A percentile compares a stretch with the other conserved stretches of the same genome.
Conservation (phyloP, 2,888 invertebrate species). For the Mesochorus sp. region DNA sequence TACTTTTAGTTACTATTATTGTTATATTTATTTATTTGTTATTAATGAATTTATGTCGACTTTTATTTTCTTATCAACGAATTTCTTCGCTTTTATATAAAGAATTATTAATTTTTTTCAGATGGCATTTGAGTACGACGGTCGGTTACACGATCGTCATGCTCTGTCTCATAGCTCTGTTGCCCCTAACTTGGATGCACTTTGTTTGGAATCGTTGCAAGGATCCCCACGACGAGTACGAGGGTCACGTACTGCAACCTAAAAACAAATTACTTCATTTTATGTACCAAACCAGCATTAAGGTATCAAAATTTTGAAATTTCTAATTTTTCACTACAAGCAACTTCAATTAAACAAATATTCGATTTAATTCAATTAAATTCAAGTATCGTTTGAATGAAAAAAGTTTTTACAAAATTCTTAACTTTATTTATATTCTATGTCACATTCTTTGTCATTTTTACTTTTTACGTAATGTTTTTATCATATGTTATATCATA, state of each 20-base stretch:
- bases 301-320: constrained; percentile 65
- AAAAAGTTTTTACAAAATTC: too few species aligned
- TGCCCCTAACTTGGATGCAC: constrained; percentile 90
- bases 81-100: not conserved
- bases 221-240: constrained; percentile 81
- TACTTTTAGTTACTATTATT: not conserved
- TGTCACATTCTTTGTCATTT: too few species aligned
- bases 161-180: constrained; percentile 84
- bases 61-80: not conserved
- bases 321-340: not conserved
- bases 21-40: not conserved
- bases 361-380: too few species aligned
- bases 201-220: constrained; percentile 86
- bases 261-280: constrained; percentile 83
- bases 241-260: constrained; percentile 84
- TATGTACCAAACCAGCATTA: constrained; percentile 84
- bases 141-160: constrained; percentile 81
- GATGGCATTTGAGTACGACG: constrained; percentile 82
- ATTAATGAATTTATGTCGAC: not conserved
- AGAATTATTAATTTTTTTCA: constrained; percentile 62
- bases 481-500: too few species aligned
- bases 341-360: not conserved
- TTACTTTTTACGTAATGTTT: too few species aligned
- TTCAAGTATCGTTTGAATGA: too few species aligned
- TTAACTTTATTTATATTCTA: too few species aligned